Evolutionary conservation across 2,888 invertebrate species (phyloP), one percentile per base, ranked within the genome.

Genomic region (Neoaliturus tenellus): DNA sequence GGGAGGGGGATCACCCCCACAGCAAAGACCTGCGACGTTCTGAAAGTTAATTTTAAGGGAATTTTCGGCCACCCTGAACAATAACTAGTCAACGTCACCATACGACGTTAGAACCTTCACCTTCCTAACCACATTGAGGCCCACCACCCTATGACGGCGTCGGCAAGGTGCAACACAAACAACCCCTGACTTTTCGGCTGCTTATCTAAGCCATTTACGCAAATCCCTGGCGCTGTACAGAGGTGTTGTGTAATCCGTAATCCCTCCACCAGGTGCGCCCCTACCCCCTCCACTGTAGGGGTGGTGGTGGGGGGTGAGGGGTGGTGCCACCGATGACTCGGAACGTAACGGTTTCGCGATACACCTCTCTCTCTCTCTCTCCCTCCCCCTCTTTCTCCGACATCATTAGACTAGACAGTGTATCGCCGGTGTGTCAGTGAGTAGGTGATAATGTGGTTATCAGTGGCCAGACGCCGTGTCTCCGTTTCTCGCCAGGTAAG

Each of bases 311-410:
- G 31, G 51, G 33, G n/a, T 14, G 78, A 33, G 20, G 55, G 33
- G 5, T 8, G 51, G 48, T 17, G 41, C 20, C 39, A 25, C 78
- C n/a, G 78, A 78, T 78, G 33, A 20, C 51, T 33, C 55, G 78
- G 78, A 78, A 78, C 78, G 55, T 78, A 78, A 78, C 78, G 78
- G 78, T 78, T 35, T 75, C 35, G 78, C 78, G 78, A 55, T 48
- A 8, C 51, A 48, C 73, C n/a, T 8, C 44, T 20, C 48, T 48
- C 48, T 14, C 48, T 17, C 48, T 48, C 48, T 48, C 48, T 48
- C 48, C 17, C 48, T 23, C 51, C 23, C 51, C 23, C 51, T 51
- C 20, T 51, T 23, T 62, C n/a, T n/a, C n/a, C 28, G 69, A 69
- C 75, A 44, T 75, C 28, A 75, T 75, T 75, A 75, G 44, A 41